Base-by-base conservation (phyloP, 1,140 invertebrate genomes). In the Zaprionus vittiger region DNA sequence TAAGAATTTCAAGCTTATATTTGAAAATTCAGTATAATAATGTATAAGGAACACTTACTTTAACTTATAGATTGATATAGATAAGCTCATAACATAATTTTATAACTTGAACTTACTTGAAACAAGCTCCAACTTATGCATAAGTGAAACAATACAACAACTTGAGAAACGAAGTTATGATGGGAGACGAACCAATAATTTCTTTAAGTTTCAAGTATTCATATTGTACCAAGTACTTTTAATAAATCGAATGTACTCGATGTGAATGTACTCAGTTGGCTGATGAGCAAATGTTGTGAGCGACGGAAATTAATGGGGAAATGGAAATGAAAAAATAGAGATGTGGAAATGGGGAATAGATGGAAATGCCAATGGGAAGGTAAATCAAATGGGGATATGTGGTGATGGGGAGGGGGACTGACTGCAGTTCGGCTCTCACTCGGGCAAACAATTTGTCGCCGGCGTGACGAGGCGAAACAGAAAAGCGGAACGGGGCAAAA, bases 341-440 rank as follows among this genome's bases (percentile, higher is more conserved):
- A 52, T 24, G 20, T 56, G 44, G 12, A 22, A 54, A 55, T 65
- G 49, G 62, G 11, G 20, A 24, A 61, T 47, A 47, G n/a, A 47
- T 34, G 24, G 41, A 24, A 31, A 28, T 47, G 60, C n/a, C 4
- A 65, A 55, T 41, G 63, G 76, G 31, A 52, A 41, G 22, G 37
- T 14, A 49, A 64, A 34, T 11, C 31, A 34, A 34, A 9, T 11
- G 26, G 41, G 66, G 5, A 26, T 47, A 44, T 28, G 2, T 31
- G 28, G 6, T 9, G 49, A 44, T 37, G 61, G 20, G 37, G 11
- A 24, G n/a, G 64, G 20, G 24, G 47, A 14, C 15, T 26, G 28
- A 14, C 47, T 44, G 57, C 28, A 37, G 28, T 26, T 34, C 41
- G 55, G 65, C 83, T 87, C 83, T 83, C 80, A 80, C 83, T 74